Evolutionary conservation across 2,113 vertebrate genomes (phyloP), one percentile per base, ranked within the genome.

Genomic region (Acrocephalus arundinaceus): DNA sequence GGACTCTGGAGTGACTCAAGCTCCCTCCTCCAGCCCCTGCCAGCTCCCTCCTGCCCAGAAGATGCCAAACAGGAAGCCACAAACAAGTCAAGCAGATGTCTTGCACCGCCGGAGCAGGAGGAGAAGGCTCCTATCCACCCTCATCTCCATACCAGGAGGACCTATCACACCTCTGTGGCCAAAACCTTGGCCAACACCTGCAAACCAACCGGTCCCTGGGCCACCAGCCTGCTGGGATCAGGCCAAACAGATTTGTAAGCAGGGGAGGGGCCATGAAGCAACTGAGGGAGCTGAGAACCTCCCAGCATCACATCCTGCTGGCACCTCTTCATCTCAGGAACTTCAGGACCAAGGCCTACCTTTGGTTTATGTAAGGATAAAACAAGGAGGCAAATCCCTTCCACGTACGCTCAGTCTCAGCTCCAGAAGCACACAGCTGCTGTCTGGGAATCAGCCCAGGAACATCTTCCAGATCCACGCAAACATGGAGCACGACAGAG

Each of bases 1-100:
- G 67, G 72, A 13, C 51, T 80, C 78, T 5, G 11, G 4, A 74
- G 87, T 96, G 94, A 97, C 94, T 97, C 95, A 94, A 90, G 67
- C 77, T 97, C 93, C 72, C 94, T 96, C 67, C 87, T 93, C 90
- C 75, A 27, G 71, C 54, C 90, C 54, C 89, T 93, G 94, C 89
- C 92, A 95, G 91, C 85, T 96, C 96, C 54, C 93, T 96, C 87
- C 87, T 94, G 91, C 89, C 94, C 96, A 37, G 65, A 9, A 95
- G 87, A 86, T 90, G 95, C 95, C 90, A 51, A 97, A 83, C 78
- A 93, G 94, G 94, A 97, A 96, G 90, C 95, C 95, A 31, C 90
- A 96, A 96, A 93, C 91, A 74, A 96, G 94, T 54, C 51, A 10
- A 63, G 94, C 95, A 91, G 85, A 96, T 85, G 91, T 85, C 89